These are phyloP conservation scores for Reticulitermes lucifugus DNA, from an alignment of 2,888 invertebrate species.

Conservation along the genomic window DNA sequence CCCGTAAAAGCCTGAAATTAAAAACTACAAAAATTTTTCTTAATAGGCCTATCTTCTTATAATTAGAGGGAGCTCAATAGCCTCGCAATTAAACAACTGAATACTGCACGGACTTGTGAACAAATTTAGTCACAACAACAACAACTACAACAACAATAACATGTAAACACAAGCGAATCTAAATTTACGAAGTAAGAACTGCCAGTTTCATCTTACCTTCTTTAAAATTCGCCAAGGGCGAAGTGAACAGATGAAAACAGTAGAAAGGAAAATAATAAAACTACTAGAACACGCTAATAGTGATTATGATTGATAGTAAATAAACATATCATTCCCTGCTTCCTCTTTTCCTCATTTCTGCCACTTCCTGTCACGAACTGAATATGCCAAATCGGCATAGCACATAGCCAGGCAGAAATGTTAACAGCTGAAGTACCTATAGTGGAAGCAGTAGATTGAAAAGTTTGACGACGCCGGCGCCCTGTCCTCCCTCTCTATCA, in stretches of 20 bases:
- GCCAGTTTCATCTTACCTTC: background rate
- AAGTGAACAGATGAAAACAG: background rate
- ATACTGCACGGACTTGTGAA: too few relatives aligned
- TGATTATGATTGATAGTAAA: background rate
- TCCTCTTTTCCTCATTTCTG: background rate
- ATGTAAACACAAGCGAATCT: too few relatives aligned
- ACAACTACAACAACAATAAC: too few relatives aligned
- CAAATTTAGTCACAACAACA: too few relatives aligned
- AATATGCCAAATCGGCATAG: background rate
- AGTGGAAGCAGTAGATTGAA: too few relatives aligned
- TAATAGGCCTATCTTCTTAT: too few relatives aligned
- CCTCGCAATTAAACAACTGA: too few relatives aligned
- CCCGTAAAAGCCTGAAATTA: too few relatives aligned
- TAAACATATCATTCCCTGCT: background rate
- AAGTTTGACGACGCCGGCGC: background rate
- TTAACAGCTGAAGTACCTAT: too few relatives aligned
- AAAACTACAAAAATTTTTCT: too few relatives aligned
- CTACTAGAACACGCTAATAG: background rate
- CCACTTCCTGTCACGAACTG: background rate
- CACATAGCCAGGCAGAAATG: background rate
- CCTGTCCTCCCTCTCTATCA: background rate
- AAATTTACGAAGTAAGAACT: too few relatives aligned
- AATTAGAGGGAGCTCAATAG: too few relatives aligned
- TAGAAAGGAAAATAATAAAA: background rate
- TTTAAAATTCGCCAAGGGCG: background rate